Evolutionary conservation across 2,888 invertebrate species (phyloP).

Genomic region (Cantharis lateralis): DNA sequence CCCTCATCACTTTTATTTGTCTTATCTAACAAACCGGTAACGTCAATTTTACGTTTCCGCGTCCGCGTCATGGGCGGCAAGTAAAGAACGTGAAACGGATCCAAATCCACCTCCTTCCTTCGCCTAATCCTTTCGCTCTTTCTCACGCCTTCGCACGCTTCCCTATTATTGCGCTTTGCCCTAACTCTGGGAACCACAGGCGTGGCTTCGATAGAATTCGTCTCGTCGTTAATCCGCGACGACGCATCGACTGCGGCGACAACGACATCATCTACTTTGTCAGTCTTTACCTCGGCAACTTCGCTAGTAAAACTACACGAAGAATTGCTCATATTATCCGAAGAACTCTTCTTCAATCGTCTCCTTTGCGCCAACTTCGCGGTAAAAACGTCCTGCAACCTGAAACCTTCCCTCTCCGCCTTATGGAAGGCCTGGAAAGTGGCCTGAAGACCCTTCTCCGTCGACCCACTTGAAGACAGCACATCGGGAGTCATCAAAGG

Average conservation of each 20-base stretch:
- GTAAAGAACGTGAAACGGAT: slow-evolving; percentile 35
- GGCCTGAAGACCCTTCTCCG: slow-evolving; percentile 63
- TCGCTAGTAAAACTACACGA: slow-evolving; percentile 54
- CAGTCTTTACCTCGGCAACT: slow-evolving; percentile 44
- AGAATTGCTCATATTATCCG: slow-evolving; percentile 52
- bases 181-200: slow-evolving; percentile 24
- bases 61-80: slow-evolving; percentile 40
- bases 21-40: slow-evolving; percentile 8
- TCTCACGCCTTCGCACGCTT: slow-evolving; percentile 45
- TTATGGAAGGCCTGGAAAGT: slow-evolving; percentile 72
- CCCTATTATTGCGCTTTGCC: slow-evolving; percentile 36
- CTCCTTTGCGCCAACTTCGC: slow-evolving; percentile 73
- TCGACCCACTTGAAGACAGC: slow-evolving; percentile 56
- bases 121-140: slow-evolving; percentile 52
- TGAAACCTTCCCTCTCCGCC: slow-evolving; percentile 73
- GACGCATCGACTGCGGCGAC: slow-evolving; percentile 38
- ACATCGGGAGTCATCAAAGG: slow-evolving; percentile 68
- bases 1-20: slow-evolving; percentile 23
- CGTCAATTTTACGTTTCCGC: slow-evolving; percentile 35
- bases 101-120: slow-evolving; percentile 47
- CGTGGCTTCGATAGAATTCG: no score
- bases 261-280: slow-evolving; percentile 27
- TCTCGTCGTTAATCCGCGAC: slow-evolving; percentile 23
- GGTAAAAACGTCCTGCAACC: slow-evolving; percentile 71
- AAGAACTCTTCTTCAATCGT: slow-evolving; percentile 63